These are phyloP conservation scores for Poeciliopsis retropinna DNA, from an alignment of 2,113 vertebrate genomes.

Conservation along the genomic window DNA sequence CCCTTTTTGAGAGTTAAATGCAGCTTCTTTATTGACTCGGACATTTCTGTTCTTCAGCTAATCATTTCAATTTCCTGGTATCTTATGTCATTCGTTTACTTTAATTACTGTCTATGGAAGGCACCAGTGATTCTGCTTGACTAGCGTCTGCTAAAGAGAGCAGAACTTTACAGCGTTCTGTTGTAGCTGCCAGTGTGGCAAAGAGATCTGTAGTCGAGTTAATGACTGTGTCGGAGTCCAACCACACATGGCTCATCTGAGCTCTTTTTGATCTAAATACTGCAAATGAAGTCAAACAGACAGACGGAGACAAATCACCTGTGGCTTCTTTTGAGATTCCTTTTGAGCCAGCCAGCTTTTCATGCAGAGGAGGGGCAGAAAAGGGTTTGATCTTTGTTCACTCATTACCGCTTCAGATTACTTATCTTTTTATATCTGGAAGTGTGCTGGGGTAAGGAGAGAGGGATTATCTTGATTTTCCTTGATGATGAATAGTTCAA, in stretches of 20 bases:
- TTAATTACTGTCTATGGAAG: constrained; percentile 77
- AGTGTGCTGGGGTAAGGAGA: constrained; percentile 19
- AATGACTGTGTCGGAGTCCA: constrained; percentile 61
- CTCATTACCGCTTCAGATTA: constrained; percentile 36
- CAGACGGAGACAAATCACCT: constrained; percentile 70
- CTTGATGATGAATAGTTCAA: constrained; percentile 20
- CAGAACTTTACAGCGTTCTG: constrained; percentile 45
- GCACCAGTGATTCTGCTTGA: constrained; percentile 70
- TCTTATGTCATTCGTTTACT: constrained; percentile 80
- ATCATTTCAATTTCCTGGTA: constrained; percentile 80
- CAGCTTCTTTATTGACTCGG: constrained; percentile 62
- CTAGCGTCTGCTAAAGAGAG: constrained; percentile 64
- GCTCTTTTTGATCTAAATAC: constrained; percentile 67
- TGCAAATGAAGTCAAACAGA: constrained; percentile 64
- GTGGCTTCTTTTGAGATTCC: constrained; percentile 66
- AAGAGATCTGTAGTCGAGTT: constrained; percentile 66
- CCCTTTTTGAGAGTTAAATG: constrained; percentile 64
- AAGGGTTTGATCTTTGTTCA: constrained; percentile 71
- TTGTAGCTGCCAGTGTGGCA: constrained; percentile 58
- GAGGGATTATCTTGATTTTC: constrained; percentile 25
- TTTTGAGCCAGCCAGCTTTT: constrained; percentile 57
- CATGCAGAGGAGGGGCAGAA: constrained; percentile 71
- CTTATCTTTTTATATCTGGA: constrained; percentile 28
- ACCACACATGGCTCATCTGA: constrained; percentile 69
- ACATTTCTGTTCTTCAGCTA: constrained; percentile 69